Base-by-base conservation (phyloP, 1,140 invertebrate genomes). In the Leptinotarsa texana region DNA sequence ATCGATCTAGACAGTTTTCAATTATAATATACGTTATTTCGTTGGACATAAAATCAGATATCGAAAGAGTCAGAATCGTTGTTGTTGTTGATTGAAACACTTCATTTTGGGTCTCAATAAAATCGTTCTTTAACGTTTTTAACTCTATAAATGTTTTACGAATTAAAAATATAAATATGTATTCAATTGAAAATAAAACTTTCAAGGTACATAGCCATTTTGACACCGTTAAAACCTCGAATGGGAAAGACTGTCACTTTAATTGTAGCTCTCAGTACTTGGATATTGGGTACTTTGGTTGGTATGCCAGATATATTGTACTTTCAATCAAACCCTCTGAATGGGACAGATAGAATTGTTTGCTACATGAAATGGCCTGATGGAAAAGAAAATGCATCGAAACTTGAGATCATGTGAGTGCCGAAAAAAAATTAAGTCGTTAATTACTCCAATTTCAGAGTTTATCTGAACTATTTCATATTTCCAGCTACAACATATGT, bases 201-300 rank as follows among this genome's bases (percentile, higher is more conserved):
- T 79, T 77, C 24, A 88, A 96, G 96, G 80, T 97, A 96, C 83
- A 93, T 95, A 86, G 96, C 96, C 33, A 97, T 98, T 78, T 95
- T 98, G 88, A 93, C 94, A 83, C 96, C 96, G 0, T 86, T 98
- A 75, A 89, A 92, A 77, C 95, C 93, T 5, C 88, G 95, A 65
- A 93, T 97, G 88, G 94, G 95, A 4, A 91, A 91, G 78, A 87
- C 91, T 42, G 89, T 91, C 0, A 97, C 96, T 1, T 85, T 97
- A n/a, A 90, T 91, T 74, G 92, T 97, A 61, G 94, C 94, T 0
- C 86, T 92, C 1, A 86, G 89, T 24, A 96, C 96, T 73, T 98
- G 96, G 96, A 83, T 92, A 2, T 85, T 91, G 6, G 92, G 94
- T 6, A 90, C 89, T 1, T 84, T 93, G 13, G 88, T 97, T 47